Percentiles rank a stretch among this genome's conserved stretches.
These are phyloP conservation scores for Nibea albiflora DNA, from an alignment of 2,113 vertebrate species.

Conservation along the genomic window DNA sequence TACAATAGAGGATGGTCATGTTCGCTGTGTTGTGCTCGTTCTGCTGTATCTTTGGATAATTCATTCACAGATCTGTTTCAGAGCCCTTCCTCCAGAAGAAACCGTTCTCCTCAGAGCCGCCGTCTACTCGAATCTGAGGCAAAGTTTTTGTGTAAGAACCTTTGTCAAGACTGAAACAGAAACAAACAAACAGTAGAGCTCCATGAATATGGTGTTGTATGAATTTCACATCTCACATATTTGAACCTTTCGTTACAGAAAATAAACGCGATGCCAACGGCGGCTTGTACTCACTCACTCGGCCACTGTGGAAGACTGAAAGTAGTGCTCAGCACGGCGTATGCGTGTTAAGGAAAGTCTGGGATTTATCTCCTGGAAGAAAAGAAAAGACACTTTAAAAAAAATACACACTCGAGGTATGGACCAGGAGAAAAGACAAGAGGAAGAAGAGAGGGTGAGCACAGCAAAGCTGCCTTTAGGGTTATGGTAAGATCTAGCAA, in stretches of 20 bases:
- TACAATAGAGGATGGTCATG: constrained; percentile 26
- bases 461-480: constrained; percentile 26
- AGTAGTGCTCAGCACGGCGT: constrained; percentile 92
- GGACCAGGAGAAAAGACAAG: neutral
- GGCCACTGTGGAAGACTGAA: constrained; percentile 83
- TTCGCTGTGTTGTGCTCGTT: constrained; percentile 2
- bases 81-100: constrained; percentile 88
- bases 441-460: neutral
- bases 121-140: constrained; percentile 90
- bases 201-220: neutral
- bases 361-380: constrained; percentile 85
- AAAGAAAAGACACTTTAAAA: neutral
- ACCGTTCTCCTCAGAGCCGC: constrained; percentile 85
- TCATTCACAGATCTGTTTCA: constrained; percentile 89
- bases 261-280: neutral
- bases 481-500: neutral
- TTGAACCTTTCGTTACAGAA: neutral
- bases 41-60: constrained; percentile 11
- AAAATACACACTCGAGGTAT: neutral
- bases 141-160: constrained; percentile 85
- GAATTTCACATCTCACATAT: neutral
- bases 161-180: constrained; percentile 84
- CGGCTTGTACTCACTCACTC: constrained; percentile 84
- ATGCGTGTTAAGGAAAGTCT: constrained; percentile 90
- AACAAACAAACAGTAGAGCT: neutral